Evolutionary conservation across 2,113 vertebrate species (phyloP).

Genomic region (Pycnonotus jocosus): DNA sequence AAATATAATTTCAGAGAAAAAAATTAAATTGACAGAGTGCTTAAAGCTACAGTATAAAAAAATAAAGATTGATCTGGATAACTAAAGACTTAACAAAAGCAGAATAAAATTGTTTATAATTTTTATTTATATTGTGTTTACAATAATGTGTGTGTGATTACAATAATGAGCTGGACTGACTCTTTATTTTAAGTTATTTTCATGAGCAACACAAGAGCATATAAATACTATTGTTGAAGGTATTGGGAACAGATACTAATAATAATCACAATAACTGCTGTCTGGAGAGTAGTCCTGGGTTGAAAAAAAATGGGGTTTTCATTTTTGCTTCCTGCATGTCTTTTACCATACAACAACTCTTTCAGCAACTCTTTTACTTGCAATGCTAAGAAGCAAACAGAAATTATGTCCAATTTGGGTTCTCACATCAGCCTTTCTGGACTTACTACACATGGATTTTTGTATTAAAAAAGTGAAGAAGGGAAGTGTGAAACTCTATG

Average conservation of each 20-base stretch:
- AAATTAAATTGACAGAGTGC: neutral
- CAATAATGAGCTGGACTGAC: neutral
- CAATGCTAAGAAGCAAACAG: neutral
- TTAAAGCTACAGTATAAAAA: neutral
- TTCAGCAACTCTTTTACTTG: neutral
- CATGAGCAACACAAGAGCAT: neutral
- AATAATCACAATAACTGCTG: neutral
- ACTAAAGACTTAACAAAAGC: neutral
- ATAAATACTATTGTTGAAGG: neutral
- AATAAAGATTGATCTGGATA: neutral
- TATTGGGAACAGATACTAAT: neutral
- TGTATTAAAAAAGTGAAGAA: neutral
- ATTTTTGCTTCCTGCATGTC: neutral
- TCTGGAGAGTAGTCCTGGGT: neutral
- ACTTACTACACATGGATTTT: neutral
- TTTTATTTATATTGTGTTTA: neutral
- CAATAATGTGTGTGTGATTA: too few relatives aligned
- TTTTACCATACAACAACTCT: neutral
- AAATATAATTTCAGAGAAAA: neutral
- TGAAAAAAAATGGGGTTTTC: neutral
- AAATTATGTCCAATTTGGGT: neutral
- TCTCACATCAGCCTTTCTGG: neutral
- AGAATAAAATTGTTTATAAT: neutral
- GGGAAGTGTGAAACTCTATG: neutral
- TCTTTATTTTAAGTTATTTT: neutral